Evolutionary conservation across 2,888 invertebrate genomes (phyloP).

Genomic region (Drosophila mayaguana): DNA sequence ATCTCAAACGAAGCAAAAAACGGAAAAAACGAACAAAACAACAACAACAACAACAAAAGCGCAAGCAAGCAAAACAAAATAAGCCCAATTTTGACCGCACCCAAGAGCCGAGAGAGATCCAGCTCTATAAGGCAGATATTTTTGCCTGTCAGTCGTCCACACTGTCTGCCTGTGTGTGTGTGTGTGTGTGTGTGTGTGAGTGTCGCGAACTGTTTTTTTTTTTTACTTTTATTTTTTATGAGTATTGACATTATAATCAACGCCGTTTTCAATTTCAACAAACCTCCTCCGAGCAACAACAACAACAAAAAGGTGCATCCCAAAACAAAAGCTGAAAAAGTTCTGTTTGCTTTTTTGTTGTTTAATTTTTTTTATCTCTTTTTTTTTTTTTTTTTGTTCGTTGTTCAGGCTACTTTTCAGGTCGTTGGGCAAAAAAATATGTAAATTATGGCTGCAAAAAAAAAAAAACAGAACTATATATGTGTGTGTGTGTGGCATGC

Average conservation of each 20-base stretch:
- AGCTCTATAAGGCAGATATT: conserved; percentile 38
- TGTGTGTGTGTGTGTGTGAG: conserved; percentile 41
- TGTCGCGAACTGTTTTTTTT: conserved; percentile 54
- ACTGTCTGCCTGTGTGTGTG: conserved; percentile 22
- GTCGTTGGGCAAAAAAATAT: conserved; percentile 68
- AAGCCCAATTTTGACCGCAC: conserved; percentile 74
- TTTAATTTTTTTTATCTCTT: conserved; percentile 59
- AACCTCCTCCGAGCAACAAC: conserved; percentile 41
- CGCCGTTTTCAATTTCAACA: conserved; percentile 79
- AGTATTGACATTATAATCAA: conserved; percentile 81
- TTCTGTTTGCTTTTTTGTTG: conserved; percentile 66
- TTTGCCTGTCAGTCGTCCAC: conserved; percentile 6
- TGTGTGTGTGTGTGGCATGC: conserved; percentile 64
- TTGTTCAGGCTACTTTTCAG: conserved; percentile 49
- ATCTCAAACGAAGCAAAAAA: conserved; percentile 36
- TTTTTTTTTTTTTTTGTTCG: neutral
- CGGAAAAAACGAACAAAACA: neutral
- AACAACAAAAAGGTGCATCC: conserved; percentile 65
- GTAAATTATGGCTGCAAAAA: conserved; percentile 66
- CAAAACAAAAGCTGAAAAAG: conserved; percentile 54
- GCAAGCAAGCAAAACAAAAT: conserved; percentile 40
- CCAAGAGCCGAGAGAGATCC: conserved; percentile 47
- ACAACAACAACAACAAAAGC: conserved; percentile 8
- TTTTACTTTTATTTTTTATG: conserved; percentile 57
- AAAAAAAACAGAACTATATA: conserved; percentile 13